A percentile compares a stretch with the other conserved stretches of the same genome.
These are phyloP conservation scores for Lepidurus apus DNA, from an alignment of 1,140 invertebrate species.

Conservation along the genomic window DNA sequence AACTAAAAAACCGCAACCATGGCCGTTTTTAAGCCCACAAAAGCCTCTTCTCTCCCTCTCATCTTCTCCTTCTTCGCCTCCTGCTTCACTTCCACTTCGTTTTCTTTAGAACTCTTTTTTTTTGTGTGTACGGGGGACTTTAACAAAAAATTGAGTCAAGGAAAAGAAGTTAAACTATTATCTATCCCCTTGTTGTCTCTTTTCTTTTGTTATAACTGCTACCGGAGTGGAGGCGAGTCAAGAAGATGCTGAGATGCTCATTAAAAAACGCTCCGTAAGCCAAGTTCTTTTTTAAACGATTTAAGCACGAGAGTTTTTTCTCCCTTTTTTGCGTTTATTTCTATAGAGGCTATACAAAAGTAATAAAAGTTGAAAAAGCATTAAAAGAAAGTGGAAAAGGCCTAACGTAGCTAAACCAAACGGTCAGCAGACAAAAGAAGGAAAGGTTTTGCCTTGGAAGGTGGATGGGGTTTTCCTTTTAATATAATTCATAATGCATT, in stretches of 20 bases:
- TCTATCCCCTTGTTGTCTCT: neutral
- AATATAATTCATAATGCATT: conserved; percentile 15
- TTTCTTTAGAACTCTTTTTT: neutral
- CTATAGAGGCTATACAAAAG: too few relatives aligned
- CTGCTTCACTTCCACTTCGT: neutral
- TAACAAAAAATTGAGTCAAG: neutral
- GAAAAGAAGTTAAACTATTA: neutral
- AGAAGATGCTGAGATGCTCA: neutral
- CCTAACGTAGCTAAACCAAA: neutral
- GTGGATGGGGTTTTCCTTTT: neutral
- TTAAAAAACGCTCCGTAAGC: neutral
- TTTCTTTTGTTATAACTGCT: neutral
- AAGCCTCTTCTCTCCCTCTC: neutral
- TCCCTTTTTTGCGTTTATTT: neutral
- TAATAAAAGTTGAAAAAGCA: neutral
- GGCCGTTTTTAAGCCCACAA: conserved; percentile 3
- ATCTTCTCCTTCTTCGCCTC: neutral
- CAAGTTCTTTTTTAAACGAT: neutral
- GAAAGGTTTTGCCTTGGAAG: neutral
- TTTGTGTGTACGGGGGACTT: neutral
- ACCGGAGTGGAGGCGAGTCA: neutral
- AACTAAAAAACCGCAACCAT: conserved; percentile 9
- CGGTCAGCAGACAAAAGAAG: neutral
- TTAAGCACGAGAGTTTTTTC: too few relatives aligned
- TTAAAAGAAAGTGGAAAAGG: conserved; percentile 3